Base-by-base conservation (phyloP, 2,888 invertebrate species). In the Drosophila falleni region DNA sequence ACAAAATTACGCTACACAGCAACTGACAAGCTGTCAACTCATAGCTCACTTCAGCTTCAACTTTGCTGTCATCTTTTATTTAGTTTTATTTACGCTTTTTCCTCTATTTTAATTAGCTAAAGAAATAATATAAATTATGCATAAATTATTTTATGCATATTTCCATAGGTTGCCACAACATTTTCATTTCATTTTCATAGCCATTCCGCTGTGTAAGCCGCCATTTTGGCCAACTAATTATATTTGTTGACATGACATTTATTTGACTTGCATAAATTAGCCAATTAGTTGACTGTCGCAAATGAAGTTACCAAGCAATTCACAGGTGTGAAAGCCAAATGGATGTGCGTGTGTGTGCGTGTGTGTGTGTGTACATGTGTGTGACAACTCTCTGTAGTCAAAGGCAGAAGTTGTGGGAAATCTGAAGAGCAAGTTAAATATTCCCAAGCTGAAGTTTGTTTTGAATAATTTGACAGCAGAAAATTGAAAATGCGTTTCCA, bases 221-320 rank as follows among this genome's bases (percentile, higher is more conserved):
- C 59, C 60, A 66, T 64, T 73, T 73, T 68, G 60, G 61, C 74
- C 64, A 73, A 86, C 83, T 84, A 88, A 84, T 89, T 89, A 58
- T 44, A 86, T 84, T 71, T 88, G 90, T 80, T 82, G 84, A 84
- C 84, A 78, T 89, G 90, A 77, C 84, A 88, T 88, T 84, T 86
- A 89, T 84, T 84, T 84, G 90, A 74, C 84, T 86, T 84, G 90
- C 84, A 84, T 84, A 84, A 89, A 89, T 84, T 84, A 84, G 83
- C 70, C 90, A 84, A 84, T 84, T 84, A 84, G 84, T 86, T 76
- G 86, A 73, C 72, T 62, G 64, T 66, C 81, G 74, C 61, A 80
- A 84, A 85, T 88, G 64, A 85, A 84, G 89, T 89, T 72, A 46
- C 66, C 60, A 58, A 41, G 31, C 55, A 44, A 65, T 44, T 46